Evolutionary conservation across 2,888 invertebrate species (phyloP).

Genomic region (Metacarcinus magister): DNA sequence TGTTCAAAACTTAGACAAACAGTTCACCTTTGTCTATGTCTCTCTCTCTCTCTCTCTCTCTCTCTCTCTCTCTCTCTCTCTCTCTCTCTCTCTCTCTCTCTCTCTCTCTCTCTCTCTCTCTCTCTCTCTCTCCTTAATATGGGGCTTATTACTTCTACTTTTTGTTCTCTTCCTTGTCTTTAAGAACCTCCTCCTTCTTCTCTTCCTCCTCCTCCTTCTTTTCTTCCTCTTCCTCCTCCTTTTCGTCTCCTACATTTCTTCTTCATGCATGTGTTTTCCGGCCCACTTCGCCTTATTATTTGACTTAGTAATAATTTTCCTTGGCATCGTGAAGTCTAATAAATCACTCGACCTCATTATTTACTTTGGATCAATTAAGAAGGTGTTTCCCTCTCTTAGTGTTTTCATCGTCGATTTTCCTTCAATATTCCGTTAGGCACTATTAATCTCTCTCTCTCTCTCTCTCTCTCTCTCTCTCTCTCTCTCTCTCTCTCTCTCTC

Average conservation of each 20-base stretch:
- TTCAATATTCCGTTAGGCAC: background rate
- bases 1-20: background rate
- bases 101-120: constrained; percentile 63
- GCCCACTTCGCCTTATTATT: background rate
- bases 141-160: background rate
- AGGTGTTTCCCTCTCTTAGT: background rate
- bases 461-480: constrained; percentile 59
- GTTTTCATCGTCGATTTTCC: background rate
- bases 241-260: background rate
- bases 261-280: background rate
- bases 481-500: constrained; percentile 54
- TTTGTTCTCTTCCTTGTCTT: background rate
- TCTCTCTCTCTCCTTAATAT: background rate
- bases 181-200: background rate
- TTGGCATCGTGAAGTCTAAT: background rate
- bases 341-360: background rate
- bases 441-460: background rate
- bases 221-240: too few relatives aligned
- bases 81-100: constrained; percentile 63
- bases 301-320: background rate
- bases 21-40: too few relatives aligned
- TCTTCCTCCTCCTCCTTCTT: too few relatives aligned
- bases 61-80: constrained; percentile 56
- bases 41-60: background rate
- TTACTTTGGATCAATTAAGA: background rate